These are phyloP conservation scores for Microcebus murinus DNA, from an alignment of 2,113 vertebrate genomes.

Conservation along the genomic window DNA sequence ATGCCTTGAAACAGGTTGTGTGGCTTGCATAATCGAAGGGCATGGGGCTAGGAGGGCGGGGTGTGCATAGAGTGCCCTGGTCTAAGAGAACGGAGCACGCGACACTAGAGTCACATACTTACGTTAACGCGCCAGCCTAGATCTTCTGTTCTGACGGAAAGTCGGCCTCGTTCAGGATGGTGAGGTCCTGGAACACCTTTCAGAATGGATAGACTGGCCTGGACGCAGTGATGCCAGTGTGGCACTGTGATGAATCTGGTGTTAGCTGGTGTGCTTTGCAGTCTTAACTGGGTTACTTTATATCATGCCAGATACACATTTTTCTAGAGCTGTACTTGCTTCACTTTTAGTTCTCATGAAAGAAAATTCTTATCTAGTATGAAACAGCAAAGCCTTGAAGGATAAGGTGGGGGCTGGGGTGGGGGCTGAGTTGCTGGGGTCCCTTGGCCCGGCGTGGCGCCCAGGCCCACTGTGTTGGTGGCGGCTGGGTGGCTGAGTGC, in stretches of 20 bases:
- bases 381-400: background rate
- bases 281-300: background rate
- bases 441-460: background rate
- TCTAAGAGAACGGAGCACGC: background rate
- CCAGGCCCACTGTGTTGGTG: background rate
- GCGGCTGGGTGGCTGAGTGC: background rate
- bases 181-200: background rate
- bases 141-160: background rate
- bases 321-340: background rate
- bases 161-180: background rate
- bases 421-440: background rate
- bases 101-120: background rate
- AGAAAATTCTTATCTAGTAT: background rate
- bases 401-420: background rate
- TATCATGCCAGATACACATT: background rate
- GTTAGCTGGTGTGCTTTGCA: background rate
- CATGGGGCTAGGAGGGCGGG: fast-evolving
- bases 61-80: too few species aligned
- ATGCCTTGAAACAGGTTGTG: background rate
- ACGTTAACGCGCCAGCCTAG: background rate
- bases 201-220: background rate
- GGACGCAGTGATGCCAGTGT: background rate
- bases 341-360: background rate
- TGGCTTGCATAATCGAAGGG: background rate
- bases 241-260: background rate